phyloP scores from a whole-genome alignment of 2,797 vertebrate species.

The Acrossocheilus wenchowensis region DNA sequence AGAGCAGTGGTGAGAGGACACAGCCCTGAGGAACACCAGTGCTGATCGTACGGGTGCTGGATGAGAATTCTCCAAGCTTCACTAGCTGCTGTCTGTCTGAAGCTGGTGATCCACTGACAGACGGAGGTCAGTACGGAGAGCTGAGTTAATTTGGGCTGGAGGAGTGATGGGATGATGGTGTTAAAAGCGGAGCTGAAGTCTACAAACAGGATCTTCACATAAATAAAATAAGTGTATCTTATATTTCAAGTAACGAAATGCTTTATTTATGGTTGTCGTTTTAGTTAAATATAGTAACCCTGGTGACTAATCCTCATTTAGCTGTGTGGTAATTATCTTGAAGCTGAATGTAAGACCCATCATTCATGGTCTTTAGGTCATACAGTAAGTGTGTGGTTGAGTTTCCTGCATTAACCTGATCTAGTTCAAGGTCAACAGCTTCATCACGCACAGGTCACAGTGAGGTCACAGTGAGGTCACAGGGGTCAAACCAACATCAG shows the following conservation, averaged over 20 bases:
- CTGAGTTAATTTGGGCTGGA: too few relatives aligned
- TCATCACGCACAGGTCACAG: not conserved
- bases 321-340: not conserved
- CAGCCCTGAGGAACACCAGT: too few relatives aligned
- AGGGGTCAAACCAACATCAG: not conserved
- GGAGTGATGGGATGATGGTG: too few relatives aligned
- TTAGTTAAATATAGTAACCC: not conserved
- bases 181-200: too few relatives aligned
- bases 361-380: not conserved
- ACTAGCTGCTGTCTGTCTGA: too few relatives aligned
- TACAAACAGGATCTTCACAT: too few relatives aligned
- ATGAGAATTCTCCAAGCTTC: too few relatives aligned
- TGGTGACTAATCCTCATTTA: not conserved
- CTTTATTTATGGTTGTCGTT: not conserved
- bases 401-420: slow-evolving; percentile 13
- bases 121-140: too few relatives aligned
- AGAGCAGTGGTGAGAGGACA: too few relatives aligned
- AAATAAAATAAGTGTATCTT: too few relatives aligned
- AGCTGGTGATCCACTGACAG: too few relatives aligned
- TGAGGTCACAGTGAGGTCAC: not conserved
- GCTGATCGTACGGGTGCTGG: too few relatives aligned
- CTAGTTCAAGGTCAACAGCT: slow-evolving; percentile 15
- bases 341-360: not conserved
- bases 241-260: not conserved
- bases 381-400: not conserved